Conservation (phyloP, 2,888 invertebrate species). For the Lasius fuliginosus region DNA sequence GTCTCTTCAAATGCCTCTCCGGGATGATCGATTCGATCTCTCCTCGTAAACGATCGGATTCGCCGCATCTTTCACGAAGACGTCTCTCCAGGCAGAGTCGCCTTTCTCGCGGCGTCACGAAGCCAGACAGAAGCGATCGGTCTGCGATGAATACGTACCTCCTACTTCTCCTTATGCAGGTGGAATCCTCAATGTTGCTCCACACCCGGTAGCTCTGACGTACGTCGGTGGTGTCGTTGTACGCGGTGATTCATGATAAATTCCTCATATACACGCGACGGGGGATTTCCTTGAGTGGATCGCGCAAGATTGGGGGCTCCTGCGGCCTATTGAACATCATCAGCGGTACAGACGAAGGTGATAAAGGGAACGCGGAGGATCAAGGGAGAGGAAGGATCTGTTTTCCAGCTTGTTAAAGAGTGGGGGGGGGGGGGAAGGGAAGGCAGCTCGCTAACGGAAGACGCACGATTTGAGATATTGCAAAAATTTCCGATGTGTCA, state of each 20-base stretch:
- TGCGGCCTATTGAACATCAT: conserved; percentile 11
- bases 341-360: not conserved
- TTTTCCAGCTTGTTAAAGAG: not conserved
- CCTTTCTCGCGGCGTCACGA: not conserved
- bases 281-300: conserved; percentile 49
- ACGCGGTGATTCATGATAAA: conserved; percentile 51
- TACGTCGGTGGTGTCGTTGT: conserved; percentile 31
- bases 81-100: not conserved
- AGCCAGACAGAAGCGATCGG: conserved; percentile 8
- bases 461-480: conserved; percentile 47
- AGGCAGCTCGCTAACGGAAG: conserved; percentile 28
- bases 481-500: conserved; percentile 57
- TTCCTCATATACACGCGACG: conserved; percentile 46
- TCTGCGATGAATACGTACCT: not conserved
- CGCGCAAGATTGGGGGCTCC: not conserved
- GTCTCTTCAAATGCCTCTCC: not conserved
- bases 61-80: conserved; percentile 28
- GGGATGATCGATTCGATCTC: not conserved
- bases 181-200: conserved; percentile 42
- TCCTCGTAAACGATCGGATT: not conserved
- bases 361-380: not conserved
- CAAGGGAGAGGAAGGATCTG: conserved; percentile 26
- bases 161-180: not conserved
- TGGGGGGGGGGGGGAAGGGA: too few species aligned
- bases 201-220: conserved; percentile 42